Evolutionary conservation across 2,888 invertebrate genomes (phyloP).

Genomic region (Phragmatobia fuliginosa): DNA sequence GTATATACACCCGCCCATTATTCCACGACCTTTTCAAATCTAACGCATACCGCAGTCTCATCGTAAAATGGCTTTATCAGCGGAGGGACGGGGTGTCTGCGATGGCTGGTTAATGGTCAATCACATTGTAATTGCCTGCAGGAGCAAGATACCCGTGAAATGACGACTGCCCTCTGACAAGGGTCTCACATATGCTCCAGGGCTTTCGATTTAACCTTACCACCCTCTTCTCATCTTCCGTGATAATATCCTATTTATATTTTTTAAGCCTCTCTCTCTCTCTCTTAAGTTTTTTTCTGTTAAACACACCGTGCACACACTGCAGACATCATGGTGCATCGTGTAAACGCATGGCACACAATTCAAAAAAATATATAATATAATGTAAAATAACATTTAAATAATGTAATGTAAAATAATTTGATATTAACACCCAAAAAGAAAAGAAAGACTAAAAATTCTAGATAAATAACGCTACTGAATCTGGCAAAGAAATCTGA

Average conservation of each 20-base stretch:
- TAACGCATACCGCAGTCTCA: conserved; percentile 31
- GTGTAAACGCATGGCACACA: too few relatives aligned
- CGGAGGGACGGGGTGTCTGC: conserved; percentile 49
- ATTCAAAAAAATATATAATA: too few relatives aligned
- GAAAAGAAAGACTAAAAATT: not conserved
- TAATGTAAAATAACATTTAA: too few relatives aligned
- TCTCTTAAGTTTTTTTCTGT: not conserved
- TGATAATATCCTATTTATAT: conserved; percentile 41
- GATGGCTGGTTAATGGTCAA: conserved; percentile 67
- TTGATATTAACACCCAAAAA: too few relatives aligned
- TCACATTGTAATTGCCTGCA: conserved; percentile 83
- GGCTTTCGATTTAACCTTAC: conserved; percentile 71
- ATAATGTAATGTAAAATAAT: too few relatives aligned
- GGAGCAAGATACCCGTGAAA: conserved; percentile 83
- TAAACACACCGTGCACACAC: not conserved
- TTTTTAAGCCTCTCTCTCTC: conserved; percentile 26
- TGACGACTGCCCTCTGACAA: conserved; percentile 80
- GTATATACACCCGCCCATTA: conserved; percentile 61
- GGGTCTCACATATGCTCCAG: conserved; percentile 71
- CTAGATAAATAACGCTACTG: not conserved
- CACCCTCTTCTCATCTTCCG: conserved; percentile 53
- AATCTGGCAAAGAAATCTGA: not conserved
- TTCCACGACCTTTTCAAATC: conserved; percentile 52
- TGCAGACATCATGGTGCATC: too few relatives aligned
- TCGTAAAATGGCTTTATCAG: conserved; percentile 16